Evolutionary conservation across 2,888 invertebrate species (phyloP), one percentile per base, ranked within the genome.

Genomic region (Caenorhabditis sp.): DNA sequence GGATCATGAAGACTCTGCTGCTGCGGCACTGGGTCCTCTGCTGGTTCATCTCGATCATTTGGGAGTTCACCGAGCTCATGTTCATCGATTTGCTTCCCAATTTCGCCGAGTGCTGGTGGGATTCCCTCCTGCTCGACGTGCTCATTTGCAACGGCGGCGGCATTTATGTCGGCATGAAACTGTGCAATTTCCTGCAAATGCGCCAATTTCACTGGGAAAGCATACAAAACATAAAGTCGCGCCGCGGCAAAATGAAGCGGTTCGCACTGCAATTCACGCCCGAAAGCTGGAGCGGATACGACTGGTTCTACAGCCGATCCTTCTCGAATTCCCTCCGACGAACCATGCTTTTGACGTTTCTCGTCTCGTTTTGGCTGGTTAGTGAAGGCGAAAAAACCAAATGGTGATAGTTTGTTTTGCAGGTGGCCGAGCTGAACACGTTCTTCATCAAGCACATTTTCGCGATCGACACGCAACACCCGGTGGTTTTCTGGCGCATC

Each of bases 361-460:
- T 75, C 15, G 75, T 75, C 22, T 13, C 56, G 8, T 75, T 75
- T 43, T 75, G 75, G 75, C 56, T 75, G 92, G 74, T n/a, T n/a
- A n/a, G n/a, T n/a, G n/a, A n/a, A n/a, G n/a, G n/a, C n/a, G n/a
- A n/a, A n/a, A n/a, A n/a, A n/a, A n/a, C n/a, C n/a, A n/a, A n/a
- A n/a, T n/a, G n/a, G n/a, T n/a, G n/a, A n/a, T n/a, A n/a, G n/a
- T n/a, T n/a, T n/a, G n/a, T n/a, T n/a, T n/a, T n/a, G n/a, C n/a
- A n/a, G n/a, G n/a, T 91, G 82, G 95, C 96, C 13, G 99, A 99
- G 91, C 91, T 99, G 83, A 99, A 99, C 90, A 98, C 98, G 41
- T 99, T 99, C 91, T 99, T 99, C 91, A 91, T 99, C 80, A 99
- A 99, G 90, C 98, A 99, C 89, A 96, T 99, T 83, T 97, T 98